Conservation (phyloP, 2,888 invertebrate species). For the Cremastinae sp. region DNA sequence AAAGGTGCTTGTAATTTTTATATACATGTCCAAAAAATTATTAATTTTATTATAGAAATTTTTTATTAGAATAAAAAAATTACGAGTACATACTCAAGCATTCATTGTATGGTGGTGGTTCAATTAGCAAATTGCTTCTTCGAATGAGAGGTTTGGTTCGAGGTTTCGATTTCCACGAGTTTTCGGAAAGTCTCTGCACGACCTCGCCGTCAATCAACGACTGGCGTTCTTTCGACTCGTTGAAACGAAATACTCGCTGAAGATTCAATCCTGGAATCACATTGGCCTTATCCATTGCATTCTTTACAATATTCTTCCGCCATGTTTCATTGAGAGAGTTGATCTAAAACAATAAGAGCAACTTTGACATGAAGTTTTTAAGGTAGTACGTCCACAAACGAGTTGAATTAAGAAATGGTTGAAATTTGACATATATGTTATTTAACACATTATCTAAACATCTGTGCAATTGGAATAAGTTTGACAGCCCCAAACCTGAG, state of each 20-base stretch:
- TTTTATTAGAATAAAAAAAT: not conserved
- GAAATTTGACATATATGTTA: too few relatives aligned
- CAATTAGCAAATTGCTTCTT: slow-evolving; percentile 9
- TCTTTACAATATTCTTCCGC: slow-evolving; percentile 63
- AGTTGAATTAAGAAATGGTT: too few relatives aligned
- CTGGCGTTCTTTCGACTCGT: slow-evolving; percentile 13
- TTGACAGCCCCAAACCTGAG: too few relatives aligned
- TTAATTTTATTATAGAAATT: too few relatives aligned
- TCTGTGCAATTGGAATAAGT: too few relatives aligned
- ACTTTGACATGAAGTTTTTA: too few relatives aligned
- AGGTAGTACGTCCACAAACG: too few relatives aligned
- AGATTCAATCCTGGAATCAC: slow-evolving; percentile 55
- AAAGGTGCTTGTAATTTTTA: too few relatives aligned
- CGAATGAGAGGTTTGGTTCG: slow-evolving; percentile 56
- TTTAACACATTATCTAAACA: too few relatives aligned
- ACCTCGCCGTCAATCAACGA: not conserved
- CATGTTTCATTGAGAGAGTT: slow-evolving; percentile 51
- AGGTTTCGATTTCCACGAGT: slow-evolving; percentile 47
- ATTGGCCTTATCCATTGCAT: slow-evolving; percentile 55
- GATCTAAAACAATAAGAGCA: too few relatives aligned
- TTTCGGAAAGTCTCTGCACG: slow-evolving; percentile 20
- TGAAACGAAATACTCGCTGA: slow-evolving; percentile 63
- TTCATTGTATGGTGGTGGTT: not conserved
- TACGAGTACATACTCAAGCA: not conserved
- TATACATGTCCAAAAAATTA: too few relatives aligned